phyloP scores from a whole-genome alignment of 1,140 invertebrate species.

The Formica selysi region DNA sequence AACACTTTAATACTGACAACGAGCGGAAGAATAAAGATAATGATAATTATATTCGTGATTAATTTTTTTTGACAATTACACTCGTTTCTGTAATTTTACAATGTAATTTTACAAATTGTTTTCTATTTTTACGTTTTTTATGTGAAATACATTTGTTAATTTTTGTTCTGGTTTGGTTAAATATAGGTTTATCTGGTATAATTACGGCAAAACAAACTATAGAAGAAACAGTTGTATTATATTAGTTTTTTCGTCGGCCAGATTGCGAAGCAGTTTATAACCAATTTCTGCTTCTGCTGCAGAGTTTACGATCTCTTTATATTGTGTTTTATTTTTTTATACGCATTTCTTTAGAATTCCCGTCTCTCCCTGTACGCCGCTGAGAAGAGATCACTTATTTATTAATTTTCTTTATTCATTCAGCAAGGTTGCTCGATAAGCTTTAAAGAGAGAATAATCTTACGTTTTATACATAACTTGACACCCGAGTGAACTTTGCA shows the following conservation, averaged over 20 bases:
- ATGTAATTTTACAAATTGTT: not conserved
- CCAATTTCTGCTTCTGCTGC: not conserved
- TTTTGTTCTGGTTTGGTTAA: not conserved
- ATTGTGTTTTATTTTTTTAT: constrained; percentile 18
- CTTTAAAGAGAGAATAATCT: not conserved
- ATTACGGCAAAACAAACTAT: not conserved
- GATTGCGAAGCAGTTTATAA: constrained; percentile 39
- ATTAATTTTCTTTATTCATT: constrained; percentile 27
- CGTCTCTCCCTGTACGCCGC: too few relatives aligned
- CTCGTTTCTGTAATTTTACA: not conserved
- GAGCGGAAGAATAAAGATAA: not conserved
- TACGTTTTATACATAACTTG: constrained; percentile 20
- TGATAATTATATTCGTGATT: not conserved
- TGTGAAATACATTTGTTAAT: not conserved
- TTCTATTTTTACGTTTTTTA: not conserved
- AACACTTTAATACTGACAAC: not conserved
- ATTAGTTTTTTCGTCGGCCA: constrained; percentile 33
- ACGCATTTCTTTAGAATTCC: not conserved
- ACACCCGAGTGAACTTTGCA: constrained; percentile 33
- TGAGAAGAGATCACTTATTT: constrained; percentile 31
- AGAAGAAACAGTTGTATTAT: constrained; percentile 1
- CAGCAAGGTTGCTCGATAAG: not conserved
- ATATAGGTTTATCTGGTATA: constrained; percentile 1
- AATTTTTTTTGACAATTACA: not conserved
- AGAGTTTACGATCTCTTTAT: not conserved